Percentiles rank a stretch among this genome's conserved stretches.
Evolutionary conservation across 2,113 vertebrate species (phyloP).

Genomic region (Eretmodus cyanostictus): DNA sequence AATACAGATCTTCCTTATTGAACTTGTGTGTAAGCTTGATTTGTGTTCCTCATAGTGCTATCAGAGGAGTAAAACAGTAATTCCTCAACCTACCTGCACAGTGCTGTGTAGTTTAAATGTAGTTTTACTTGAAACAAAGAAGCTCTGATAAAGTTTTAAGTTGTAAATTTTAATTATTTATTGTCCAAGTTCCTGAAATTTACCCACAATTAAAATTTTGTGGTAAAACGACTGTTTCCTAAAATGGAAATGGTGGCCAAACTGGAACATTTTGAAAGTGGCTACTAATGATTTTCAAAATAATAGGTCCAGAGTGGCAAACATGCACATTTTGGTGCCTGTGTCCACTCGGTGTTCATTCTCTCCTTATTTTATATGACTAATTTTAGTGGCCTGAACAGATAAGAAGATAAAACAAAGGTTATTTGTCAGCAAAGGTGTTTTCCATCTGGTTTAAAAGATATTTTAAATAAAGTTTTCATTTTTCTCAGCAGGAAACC

Average conservation of each 20-base stretch:
- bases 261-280: neutral
- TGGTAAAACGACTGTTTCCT: neutral
- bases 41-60: neutral
- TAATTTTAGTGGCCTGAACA: neutral
- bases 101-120: neutral
- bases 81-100: neutral
- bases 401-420: neutral
- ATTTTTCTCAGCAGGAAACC: conserved; percentile 72
- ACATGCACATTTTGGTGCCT: neutral
- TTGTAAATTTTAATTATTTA: neutral
- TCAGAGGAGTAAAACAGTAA: neutral
- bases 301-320: neutral
- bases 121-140: neutral
- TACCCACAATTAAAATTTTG: neutral
- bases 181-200: neutral
- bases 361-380: neutral
- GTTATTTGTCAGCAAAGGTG: neutral
- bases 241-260: neutral
- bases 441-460: neutral
- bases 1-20: neutral
- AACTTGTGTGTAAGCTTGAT: neutral
- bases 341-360: neutral
- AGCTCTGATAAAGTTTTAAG: neutral
- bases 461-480: neutral
- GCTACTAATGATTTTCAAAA: neutral